Evolutionary conservation across 2,888 invertebrate genomes (phyloP).

Genomic region (Phasia obesa): DNA sequence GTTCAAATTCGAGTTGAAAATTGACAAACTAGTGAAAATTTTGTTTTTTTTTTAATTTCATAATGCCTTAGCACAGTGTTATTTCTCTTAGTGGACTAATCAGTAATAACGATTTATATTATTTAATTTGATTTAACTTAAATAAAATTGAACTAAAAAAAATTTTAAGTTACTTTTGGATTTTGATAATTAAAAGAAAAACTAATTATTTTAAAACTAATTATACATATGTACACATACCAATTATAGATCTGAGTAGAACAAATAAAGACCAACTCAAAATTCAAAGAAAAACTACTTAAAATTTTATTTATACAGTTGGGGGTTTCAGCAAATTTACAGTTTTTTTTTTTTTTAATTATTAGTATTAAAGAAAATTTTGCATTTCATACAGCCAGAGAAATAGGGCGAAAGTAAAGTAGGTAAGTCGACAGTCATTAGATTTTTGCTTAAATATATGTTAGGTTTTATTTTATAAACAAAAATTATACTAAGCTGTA

Average conservation of each 20-base stretch:
- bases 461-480: slow-evolving; percentile 26
- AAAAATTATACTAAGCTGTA: slow-evolving; percentile 46
- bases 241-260: slow-evolving; percentile 32
- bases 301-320: slow-evolving; percentile 49
- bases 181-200: background rate
- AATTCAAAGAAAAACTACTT: slow-evolving; percentile 14
- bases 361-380: slow-evolving; percentile 19
- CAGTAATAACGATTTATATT: no score
- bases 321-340: slow-evolving; percentile 27
- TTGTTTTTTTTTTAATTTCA: no score
- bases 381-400: slow-evolving; percentile 59
- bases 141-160: background rate
- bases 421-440: slow-evolving; percentile 37
- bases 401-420: slow-evolving; percentile 31
- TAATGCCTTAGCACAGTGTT: background rate
- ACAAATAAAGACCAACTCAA: background rate
- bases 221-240: slow-evolving; percentile 33
- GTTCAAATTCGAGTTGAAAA: no score
- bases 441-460: background rate
- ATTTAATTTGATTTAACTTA: background rate
- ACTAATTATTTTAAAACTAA: slow-evolving; percentile 27
- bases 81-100: no score
- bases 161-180: background rate
- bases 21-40: no score
- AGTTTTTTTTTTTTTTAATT: background rate